Percentiles rank a stretch among this genome's conserved stretches.
Evolutionary conservation across 1,140 invertebrate genomes (phyloP).

Genomic region (Anoplolepis gracilipes): DNA sequence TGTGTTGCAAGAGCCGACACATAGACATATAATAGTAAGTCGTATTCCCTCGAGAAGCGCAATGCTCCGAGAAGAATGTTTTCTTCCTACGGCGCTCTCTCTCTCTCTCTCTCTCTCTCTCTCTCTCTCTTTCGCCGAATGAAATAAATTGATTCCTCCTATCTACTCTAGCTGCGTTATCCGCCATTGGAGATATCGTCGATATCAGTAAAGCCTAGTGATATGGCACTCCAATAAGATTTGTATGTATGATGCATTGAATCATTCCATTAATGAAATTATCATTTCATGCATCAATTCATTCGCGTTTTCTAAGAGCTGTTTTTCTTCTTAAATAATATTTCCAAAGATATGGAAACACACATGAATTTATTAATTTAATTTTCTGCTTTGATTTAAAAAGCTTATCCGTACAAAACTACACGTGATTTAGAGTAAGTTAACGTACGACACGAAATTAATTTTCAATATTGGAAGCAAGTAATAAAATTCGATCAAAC

Average conservation of each 20-base stretch:
- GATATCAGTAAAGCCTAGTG: background rate
- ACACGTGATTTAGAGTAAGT: background rate
- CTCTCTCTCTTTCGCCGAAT: background rate
- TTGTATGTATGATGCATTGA: background rate
- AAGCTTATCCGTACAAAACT: background rate
- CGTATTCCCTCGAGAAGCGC: conserved; percentile 16
- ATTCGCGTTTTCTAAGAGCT: background rate
- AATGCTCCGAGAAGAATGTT: conserved; percentile 38
- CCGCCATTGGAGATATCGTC: background rate
- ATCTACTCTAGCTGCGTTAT: background rate
- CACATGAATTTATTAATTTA: background rate
- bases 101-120: background rate
- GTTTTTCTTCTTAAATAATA: background rate
- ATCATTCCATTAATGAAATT: conserved; percentile 25
- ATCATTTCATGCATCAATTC: background rate
- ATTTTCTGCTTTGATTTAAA: background rate
- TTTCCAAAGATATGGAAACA: background rate
- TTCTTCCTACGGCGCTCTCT: conserved; percentile 1
- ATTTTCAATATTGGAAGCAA: conserved; percentile 8
- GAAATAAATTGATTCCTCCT: conserved; percentile 54
- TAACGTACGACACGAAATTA: background rate
- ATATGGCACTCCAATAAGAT: background rate
- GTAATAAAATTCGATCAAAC: background rate
- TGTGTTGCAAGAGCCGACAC: conserved; percentile 28
- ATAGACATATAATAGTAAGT: conserved; percentile 37